Evolutionary conservation across 2,113 vertebrate species (phyloP).

Genomic region (Etheostoma spectabile): DNA sequence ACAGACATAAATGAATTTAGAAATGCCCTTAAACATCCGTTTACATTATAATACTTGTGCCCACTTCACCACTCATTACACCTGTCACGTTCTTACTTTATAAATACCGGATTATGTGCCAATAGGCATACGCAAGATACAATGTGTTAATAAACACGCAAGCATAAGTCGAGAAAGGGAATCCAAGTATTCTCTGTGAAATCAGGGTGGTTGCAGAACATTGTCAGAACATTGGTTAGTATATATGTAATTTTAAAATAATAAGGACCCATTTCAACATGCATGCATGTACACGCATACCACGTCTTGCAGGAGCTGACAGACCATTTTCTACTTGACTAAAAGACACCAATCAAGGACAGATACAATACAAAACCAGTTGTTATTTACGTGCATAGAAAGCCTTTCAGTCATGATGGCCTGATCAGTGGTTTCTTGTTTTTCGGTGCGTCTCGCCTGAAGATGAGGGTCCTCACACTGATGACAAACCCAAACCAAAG

Average conservation of each 20-base stretch:
- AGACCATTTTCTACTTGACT: background rate
- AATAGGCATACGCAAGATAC: background rate
- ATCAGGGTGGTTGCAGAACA: background rate
- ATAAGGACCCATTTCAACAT: no score
- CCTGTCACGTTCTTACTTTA: no score
- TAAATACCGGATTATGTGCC: no score
- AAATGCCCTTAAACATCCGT: no score
- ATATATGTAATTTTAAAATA: background rate
- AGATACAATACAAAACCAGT: background rate
- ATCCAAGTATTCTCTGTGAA: background rate
- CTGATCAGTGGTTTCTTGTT: constrained; percentile 42
- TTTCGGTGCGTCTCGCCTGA: constrained; percentile 35
- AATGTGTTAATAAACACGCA: background rate
- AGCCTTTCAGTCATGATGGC: constrained; percentile 24
- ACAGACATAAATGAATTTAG: no score
- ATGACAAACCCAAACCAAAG: constrained; percentile 53
- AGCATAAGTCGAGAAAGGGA: no score
- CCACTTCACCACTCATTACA: no score
- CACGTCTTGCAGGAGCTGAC: background rate
- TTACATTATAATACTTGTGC: no score
- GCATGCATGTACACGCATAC: no score
- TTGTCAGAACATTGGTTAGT: background rate
- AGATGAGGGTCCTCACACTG: constrained; percentile 22
- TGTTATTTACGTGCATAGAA: background rate
- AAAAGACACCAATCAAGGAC: background rate